A percentile compares a stretch with the other conserved stretches of the same genome.
phyloP scores from a whole-genome alignment of 30 jellyfish, hydroid and myxozoan genomes.

The Sanderia malayensis region DNA sequence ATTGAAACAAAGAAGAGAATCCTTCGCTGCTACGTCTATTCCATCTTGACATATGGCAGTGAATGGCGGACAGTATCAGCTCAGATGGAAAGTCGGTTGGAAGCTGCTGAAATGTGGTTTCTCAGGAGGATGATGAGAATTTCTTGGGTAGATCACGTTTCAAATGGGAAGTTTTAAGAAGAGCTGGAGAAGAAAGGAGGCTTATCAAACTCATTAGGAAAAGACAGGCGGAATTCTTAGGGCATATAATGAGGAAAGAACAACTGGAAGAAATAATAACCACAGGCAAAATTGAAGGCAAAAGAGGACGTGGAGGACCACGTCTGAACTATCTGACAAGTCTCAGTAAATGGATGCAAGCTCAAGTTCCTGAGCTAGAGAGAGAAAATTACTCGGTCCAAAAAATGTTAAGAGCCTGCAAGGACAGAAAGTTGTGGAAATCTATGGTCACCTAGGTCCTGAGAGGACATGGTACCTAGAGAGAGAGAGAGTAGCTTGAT shows the following conservation, averaged over 20 bases:
- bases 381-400: slow-evolving; percentile 3
- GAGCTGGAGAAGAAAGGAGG: slow-evolving; percentile 2
- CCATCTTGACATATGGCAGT: slow-evolving; percentile 20
- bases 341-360: too few relatives aligned
- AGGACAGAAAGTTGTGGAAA: too few relatives aligned
- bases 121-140: too few relatives aligned
- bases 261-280: background rate
- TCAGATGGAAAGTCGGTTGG: too few relatives aligned
- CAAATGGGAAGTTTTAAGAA: slow-evolving; percentile 3
- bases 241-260: slow-evolving; percentile 22
- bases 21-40: slow-evolving; percentile 4
- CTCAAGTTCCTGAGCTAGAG: too few relatives aligned
- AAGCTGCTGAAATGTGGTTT: too few relatives aligned
- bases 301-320: slow-evolving; percentile 18
- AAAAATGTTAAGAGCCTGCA: background rate
- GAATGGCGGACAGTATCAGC: too few relatives aligned
- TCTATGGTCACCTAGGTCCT: slow-evolving; percentile 3
- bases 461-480: too few relatives aligned
- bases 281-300: slow-evolving; percentile 21
- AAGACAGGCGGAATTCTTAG: slow-evolving; percentile 16
- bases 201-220: background rate
- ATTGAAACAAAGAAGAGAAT: too few relatives aligned
- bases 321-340: slow-evolving; percentile 24
- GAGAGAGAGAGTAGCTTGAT: too few relatives aligned
- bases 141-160: slow-evolving; percentile 10